Conservation (phyloP, 2,113 vertebrate species). For the Dicerorhinus sumatrensis region DNA sequence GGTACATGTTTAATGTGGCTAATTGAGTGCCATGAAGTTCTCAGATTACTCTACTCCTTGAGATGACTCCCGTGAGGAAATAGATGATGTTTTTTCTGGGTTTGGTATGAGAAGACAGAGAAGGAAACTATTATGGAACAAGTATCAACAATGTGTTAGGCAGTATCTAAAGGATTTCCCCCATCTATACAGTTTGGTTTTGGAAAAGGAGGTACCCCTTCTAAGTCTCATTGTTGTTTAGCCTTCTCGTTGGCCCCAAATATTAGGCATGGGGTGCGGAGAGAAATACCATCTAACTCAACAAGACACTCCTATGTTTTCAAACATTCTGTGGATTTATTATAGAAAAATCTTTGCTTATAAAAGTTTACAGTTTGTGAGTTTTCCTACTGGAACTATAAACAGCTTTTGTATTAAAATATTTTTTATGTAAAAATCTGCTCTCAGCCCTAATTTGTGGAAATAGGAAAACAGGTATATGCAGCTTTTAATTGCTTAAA, state of each 20-base stretch:
- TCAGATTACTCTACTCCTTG: neutral
- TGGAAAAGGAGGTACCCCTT: neutral
- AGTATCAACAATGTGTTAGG: neutral
- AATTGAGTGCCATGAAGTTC: neutral
- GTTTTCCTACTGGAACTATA: neutral
- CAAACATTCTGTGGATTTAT: constrained; percentile 14
- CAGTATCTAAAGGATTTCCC: neutral
- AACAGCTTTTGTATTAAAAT: constrained; percentile 22
- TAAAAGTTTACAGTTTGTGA: neutral
- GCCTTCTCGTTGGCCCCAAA: neutral
- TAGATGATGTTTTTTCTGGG: neutral
- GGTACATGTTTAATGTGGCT: neutral
- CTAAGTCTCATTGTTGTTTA: neutral
- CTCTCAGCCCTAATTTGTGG: neutral
- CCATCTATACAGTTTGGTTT: neutral
- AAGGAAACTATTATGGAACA: neutral
- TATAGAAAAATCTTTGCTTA: neutral
- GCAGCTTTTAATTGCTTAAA: neutral
- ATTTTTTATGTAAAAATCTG: constrained; percentile 27
- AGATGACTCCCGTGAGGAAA: constrained; percentile 9
- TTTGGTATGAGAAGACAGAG: neutral
- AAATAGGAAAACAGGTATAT: neutral
- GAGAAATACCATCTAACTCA: neutral
- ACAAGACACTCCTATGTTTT: neutral
- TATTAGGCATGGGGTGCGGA: neutral